phyloP scores from a whole-genome alignment of 2,113 vertebrate species.

The Proteles cristata region DNA sequence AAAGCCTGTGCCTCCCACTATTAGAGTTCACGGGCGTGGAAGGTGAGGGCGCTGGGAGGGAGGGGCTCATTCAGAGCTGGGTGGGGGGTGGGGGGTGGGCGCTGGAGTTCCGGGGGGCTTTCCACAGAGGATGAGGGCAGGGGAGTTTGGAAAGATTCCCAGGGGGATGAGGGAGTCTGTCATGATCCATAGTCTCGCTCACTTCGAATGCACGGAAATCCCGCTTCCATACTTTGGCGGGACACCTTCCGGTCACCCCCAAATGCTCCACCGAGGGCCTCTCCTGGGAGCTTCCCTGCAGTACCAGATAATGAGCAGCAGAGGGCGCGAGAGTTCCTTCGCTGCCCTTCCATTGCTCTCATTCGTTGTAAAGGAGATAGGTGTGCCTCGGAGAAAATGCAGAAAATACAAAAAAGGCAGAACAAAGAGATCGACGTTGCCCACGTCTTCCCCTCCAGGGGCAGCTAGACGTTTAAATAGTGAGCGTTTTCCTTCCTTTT shows the following conservation, averaged over 20 bases:
- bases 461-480: neutral
- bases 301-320: neutral
- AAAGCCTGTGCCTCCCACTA: neutral
- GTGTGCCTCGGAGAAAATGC: neutral
- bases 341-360: fast-evolving
- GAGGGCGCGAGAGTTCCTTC: constrained; percentile 46
- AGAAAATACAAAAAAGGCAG: neutral
- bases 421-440: neutral
- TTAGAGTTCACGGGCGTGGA: too few relatives aligned
- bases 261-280: fast-evolving
- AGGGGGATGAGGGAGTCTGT: too few relatives aligned
- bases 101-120: neutral
- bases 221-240: neutral
- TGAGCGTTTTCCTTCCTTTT: neutral
- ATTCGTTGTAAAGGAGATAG: neutral
- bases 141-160: neutral
- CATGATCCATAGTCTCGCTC: neutral
- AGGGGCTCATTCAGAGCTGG: neutral
- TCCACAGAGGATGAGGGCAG: neutral
- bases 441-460: neutral
- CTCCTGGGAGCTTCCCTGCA: neutral
- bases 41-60: neutral
- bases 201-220: neutral
- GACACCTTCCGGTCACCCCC: neutral
- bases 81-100: fast-evolving